Conservation (phyloP, 2,113 vertebrate genomes). For the Malaclemys terrapin region DNA sequence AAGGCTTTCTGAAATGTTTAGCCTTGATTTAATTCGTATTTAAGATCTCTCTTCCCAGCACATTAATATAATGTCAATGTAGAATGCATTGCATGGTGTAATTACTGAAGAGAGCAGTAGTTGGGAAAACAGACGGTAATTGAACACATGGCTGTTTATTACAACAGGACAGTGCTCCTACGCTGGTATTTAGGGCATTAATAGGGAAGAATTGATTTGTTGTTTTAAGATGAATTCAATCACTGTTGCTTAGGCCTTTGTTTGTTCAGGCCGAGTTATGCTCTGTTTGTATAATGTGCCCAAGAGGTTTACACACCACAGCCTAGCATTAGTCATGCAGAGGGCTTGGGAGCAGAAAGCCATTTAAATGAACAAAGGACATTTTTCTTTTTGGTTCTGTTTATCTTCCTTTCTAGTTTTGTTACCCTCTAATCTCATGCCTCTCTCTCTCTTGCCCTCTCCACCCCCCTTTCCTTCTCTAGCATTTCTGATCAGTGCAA, state of each 20-base stretch:
- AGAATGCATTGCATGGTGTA: constrained; percentile 66
- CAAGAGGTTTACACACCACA: constrained; percentile 66
- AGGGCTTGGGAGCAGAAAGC: constrained; percentile 61
- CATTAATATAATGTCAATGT: constrained; percentile 75
- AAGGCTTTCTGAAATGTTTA: constrained; percentile 63
- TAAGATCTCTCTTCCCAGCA: constrained; percentile 72
- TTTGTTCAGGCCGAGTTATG: constrained; percentile 76
- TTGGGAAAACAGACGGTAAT: constrained; percentile 69
- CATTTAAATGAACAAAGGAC: constrained; percentile 59
- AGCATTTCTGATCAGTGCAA: constrained; percentile 32
- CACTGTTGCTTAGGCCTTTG: constrained; percentile 69
- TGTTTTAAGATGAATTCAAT: constrained; percentile 78
- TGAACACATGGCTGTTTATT: constrained; percentile 74
- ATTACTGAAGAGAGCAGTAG: constrained; percentile 75
- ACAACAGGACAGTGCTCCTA: constrained; percentile 71
- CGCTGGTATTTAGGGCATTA: constrained; percentile 73
- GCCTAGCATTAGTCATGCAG: constrained; percentile 66
- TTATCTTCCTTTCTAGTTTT: constrained; percentile 63
- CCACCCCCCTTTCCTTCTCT: not conserved
- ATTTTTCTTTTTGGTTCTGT: constrained; percentile 61
- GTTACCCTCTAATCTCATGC: constrained; percentile 48
- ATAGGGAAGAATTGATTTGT: constrained; percentile 78
- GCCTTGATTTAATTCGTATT: constrained; percentile 73
- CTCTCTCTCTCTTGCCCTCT: not conserved
- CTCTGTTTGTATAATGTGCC: constrained; percentile 76